A percentile compares a stretch with the other conserved stretches of the same genome.
Evolutionary conservation across 2,888 invertebrate species (phyloP).

Genomic region (Dioctria linearis): DNA sequence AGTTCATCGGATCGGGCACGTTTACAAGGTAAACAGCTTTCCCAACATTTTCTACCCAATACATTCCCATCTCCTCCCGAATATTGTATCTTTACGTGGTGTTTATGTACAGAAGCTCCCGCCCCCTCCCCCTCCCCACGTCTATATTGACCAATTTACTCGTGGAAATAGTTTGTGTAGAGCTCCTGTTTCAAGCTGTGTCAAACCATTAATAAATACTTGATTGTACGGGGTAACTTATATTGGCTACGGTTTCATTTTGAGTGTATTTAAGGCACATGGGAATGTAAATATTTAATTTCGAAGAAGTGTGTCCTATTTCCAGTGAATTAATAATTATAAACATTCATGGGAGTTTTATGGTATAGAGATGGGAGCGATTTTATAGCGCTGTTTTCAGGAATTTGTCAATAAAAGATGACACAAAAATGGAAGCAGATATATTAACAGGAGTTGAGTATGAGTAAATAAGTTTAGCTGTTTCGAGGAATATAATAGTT

Average conservation of each 20-base stretch:
- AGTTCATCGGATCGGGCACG: constrained; percentile 16
- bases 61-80: constrained; percentile 1
- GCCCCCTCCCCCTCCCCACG: not conserved
- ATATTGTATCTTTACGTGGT: not conserved
- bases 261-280: not conserved
- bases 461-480: too few species aligned
- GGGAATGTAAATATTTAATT: constrained; percentile 20
- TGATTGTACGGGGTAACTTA: not conserved
- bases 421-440: too few species aligned
- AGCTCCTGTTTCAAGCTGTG: not conserved
- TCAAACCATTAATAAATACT: not conserved
- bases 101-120: not conserved
- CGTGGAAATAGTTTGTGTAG: constrained; percentile 31
- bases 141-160: constrained; percentile 21
- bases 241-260: not conserved
- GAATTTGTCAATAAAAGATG: too few species aligned
- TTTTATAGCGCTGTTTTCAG: too few species aligned
- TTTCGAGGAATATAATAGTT: too few species aligned
- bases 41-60: constrained; percentile 29
- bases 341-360: too few species aligned
- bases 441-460: too few species aligned
- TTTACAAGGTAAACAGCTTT: constrained; percentile 1
- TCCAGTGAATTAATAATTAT: constrained; percentile 29
- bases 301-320: not conserved
- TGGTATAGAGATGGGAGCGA: too few species aligned